Percentiles rank a stretch among this genome's conserved stretches.
Evolutionary conservation across 2,888 invertebrate genomes (phyloP).

Genomic region (Diloba caeruleocephala): DNA sequence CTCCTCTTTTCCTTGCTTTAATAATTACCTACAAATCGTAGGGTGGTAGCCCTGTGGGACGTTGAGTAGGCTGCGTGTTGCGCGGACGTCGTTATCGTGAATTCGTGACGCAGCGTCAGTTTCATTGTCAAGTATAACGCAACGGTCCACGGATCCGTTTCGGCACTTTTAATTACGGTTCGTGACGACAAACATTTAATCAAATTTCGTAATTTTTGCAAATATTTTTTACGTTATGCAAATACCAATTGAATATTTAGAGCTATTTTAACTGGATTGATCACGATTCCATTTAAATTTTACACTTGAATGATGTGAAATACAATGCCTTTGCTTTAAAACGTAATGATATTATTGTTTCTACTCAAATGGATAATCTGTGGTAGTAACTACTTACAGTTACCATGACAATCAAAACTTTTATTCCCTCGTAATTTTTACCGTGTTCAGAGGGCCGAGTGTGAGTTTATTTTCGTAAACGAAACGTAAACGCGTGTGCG

Average conservation of each 20-base stretch:
- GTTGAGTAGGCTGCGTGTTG: conserved; percentile 39
- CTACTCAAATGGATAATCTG: too few relatives aligned
- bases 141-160: conserved; percentile 55
- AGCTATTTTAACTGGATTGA: conserved; percentile 33
- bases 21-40: neutral
- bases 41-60: conserved; percentile 28
- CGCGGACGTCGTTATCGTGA: conserved; percentile 55
- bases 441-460: too few relatives aligned
- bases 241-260: conserved; percentile 44
- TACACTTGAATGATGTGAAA: neutral
- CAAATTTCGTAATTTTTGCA: conserved; percentile 43
- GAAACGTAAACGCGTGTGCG: too few relatives aligned
- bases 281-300: conserved; percentile 28
- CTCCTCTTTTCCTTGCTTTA: too few relatives aligned
- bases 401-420: too few relatives aligned
- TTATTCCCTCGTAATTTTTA: too few relatives aligned
- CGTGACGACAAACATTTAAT: conserved; percentile 55
- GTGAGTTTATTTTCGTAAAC: too few relatives aligned
- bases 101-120: conserved; percentile 53
- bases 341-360: conserved; percentile 1
- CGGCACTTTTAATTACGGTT: conserved; percentile 59
- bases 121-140: conserved; percentile 73
- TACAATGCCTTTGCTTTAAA: neutral
- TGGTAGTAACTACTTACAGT: too few relatives aligned
- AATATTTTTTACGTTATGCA: conserved; percentile 48